Base-by-base conservation (phyloP, 1,140 invertebrate species). In the Pseudomyrmex dendroicus region DNA sequence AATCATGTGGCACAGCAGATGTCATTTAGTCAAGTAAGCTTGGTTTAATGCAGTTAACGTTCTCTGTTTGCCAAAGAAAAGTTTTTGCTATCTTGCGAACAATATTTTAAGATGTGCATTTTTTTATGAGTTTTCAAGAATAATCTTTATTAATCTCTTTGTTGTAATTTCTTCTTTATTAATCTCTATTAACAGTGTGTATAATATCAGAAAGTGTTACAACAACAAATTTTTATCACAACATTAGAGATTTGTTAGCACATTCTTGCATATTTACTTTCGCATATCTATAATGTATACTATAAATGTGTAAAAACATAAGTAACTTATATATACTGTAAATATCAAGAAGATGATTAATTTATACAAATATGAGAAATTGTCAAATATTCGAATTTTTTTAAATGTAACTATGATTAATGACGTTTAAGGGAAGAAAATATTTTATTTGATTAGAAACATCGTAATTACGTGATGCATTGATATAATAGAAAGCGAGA, bases 1-100 rank as follows among this genome's bases (percentile, higher is more conserved):
- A 95, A 95, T 90, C 95, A 95, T 50, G 94, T 95, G 8, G 94
- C 94, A 52, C 95, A 94, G 70, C 95, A 94, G 89, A 95, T 95
- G 94, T 94, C 94, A 68, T 95, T 94, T 89, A 95, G 94, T 90
- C 94, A 94, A 86, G 95, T 95, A 93, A 94, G 92, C 91, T 52
- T 61, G 3, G 15, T 64, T 2, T 56, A 50, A 15, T 67, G 20
- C 15, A 63, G 35, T 20, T 2, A 50, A 52, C 4, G 9, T 15
- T n/a, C 13, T 84, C 67, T 61, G 74, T 17, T 61, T 12, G 10
- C 50, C 17, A 44, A 46, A 70, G 22, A 56, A 5, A 50, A 50
- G 15, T 61, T 66, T 48, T 48, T 59, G 57, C 15, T 5, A 56
- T 57, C 12, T 67, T 73, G 35, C 4, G 15, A 57, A 4, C 5